phyloP scores from a whole-genome alignment of 2,113 vertebrate species.

The Rallus limicola region DNA sequence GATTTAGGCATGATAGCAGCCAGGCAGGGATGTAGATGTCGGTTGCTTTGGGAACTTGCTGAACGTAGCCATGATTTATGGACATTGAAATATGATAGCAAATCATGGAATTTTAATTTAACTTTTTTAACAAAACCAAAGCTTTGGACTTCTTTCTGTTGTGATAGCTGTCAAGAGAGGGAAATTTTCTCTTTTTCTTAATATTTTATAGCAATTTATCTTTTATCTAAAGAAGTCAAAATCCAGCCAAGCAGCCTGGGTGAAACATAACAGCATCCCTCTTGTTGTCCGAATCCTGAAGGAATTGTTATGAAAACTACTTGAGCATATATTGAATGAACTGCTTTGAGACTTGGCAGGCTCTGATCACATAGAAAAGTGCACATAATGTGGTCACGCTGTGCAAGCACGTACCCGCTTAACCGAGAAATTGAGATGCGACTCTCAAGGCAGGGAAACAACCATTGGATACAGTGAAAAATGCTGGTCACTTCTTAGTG shows the following conservation, averaged over 20 bases:
- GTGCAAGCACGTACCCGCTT: neutral
- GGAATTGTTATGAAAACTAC: conserved; percentile 16
- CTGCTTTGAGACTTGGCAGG: conserved; percentile 15
- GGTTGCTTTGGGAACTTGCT: conserved; percentile 12
- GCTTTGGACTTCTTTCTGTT: neutral
- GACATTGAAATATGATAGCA: neutral
- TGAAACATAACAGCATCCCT: neutral
- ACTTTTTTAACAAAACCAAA: neutral
- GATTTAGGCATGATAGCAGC: neutral
- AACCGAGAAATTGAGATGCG: neutral
- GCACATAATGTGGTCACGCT: neutral
- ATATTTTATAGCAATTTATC: neutral
- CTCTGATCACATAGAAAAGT: neutral
- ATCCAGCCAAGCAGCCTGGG: neutral
- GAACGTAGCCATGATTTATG: neutral
- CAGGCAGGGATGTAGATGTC: neutral
- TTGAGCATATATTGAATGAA: neutral
- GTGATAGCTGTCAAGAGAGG: neutral
- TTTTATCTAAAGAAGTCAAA: neutral
- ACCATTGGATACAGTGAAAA: neutral
- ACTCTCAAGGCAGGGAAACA: neutral
- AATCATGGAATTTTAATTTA: neutral
- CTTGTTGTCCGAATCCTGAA: neutral
- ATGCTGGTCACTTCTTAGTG: neutral
- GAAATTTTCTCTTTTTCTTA: neutral